These are phyloP conservation scores for Ommatoiulus sabulosus DNA, from an alignment of 2,888 invertebrate species.

Conservation along the genomic window DNA sequence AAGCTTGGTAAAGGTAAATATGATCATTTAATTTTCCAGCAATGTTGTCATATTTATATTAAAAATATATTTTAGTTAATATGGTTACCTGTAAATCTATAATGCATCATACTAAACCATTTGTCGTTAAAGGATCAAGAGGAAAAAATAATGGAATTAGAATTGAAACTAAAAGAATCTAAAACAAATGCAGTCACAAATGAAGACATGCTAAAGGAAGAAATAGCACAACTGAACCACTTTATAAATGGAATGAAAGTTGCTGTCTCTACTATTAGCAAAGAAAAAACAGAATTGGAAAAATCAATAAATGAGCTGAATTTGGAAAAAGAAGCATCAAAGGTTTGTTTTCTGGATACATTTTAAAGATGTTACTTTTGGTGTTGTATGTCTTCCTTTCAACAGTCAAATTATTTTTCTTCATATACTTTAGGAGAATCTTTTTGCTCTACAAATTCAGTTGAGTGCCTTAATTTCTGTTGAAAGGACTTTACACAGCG, in stretches of 20 bases:
- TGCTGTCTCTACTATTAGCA: neutral
- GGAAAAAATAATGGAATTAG: neutral
- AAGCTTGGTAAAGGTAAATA: neutral
- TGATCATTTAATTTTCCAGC: neutral
- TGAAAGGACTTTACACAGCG: neutral
- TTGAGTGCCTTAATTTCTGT: neutral
- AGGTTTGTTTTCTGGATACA: neutral
- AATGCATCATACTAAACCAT: neutral
- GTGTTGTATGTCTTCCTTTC: too few species aligned
- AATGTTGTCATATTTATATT: too few species aligned
- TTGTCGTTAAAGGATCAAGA: constrained; percentile 26
- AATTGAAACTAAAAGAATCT: neutral
- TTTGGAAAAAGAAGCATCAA: neutral
- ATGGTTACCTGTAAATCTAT: too few species aligned
- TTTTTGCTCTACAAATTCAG: neutral
- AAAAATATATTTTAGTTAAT: too few species aligned
- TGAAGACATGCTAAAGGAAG: neutral
- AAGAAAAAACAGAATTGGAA: neutral
- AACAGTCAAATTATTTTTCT: too few species aligned
- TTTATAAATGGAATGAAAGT: neutral
- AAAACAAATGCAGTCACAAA: neutral
- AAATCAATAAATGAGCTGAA: neutral
- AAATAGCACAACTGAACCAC: neutral
- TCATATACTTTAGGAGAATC: neutral
- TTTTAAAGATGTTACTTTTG: too few species aligned